Evolutionary conservation across 1,140 invertebrate genomes (phyloP).

Genomic region (Drosophila pruinosa): DNA sequence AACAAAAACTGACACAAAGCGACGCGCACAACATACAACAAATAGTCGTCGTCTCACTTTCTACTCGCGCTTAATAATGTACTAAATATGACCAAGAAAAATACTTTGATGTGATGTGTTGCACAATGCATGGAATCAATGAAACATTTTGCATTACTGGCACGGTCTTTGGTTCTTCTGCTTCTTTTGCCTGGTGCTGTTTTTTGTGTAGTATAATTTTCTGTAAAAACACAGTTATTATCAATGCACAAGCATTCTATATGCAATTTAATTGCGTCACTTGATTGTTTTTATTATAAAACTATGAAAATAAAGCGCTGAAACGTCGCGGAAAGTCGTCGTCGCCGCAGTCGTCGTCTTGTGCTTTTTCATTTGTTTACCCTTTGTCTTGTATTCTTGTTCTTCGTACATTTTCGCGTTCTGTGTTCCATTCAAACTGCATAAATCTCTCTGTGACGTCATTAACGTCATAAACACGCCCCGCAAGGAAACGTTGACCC

Average conservation of each 20-base stretch:
- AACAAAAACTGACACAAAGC: conserved; percentile 45
- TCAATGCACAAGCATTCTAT: conserved; percentile 32
- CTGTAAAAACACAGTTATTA: conserved; percentile 43
- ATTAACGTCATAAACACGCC: conserved; percentile 19
- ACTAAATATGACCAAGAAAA: conserved; percentile 22
- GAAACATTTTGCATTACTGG: conserved; percentile 24
- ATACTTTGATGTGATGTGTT: not conserved
- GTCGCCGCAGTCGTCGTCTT: conserved; percentile 29
- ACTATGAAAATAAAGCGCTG: conserved; percentile 55
- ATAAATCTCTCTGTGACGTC: conserved; percentile 38
- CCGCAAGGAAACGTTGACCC: conserved; percentile 49
- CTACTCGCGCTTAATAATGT: conserved; percentile 42
- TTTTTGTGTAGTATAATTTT: conserved; percentile 63
- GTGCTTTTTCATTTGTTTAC: conserved; percentile 65
- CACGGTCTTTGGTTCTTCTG: conserved; percentile 39
- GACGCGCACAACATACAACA: conserved; percentile 59
- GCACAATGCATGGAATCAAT: not conserved
- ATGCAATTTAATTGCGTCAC: conserved; percentile 13
- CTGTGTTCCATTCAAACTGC: conserved; percentile 57
- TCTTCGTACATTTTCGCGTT: conserved; percentile 55
- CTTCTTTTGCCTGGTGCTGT: conserved; percentile 58
- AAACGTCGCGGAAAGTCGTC: conserved; percentile 3
- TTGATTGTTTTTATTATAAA: conserved; percentile 56
- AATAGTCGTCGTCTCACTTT: conserved; percentile 56
- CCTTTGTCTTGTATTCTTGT: conserved; percentile 64